Evolutionary conservation across 2,797 vertebrate species (phyloP).

Genomic region (Salmo trutta): DNA sequence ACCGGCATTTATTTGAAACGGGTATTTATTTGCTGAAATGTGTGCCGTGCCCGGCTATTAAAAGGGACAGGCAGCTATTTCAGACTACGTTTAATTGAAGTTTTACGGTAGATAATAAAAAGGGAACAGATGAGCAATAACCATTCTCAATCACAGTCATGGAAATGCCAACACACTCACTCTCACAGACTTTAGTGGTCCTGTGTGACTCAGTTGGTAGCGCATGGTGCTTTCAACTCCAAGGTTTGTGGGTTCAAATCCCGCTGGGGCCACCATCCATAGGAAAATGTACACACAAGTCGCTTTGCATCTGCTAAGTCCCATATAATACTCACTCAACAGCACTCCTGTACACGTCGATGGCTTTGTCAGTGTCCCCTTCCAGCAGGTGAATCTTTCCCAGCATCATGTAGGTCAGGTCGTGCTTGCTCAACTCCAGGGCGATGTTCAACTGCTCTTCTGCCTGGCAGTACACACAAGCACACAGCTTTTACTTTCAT

Average conservation of each 20-base stretch:
- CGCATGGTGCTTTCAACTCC: neutral
- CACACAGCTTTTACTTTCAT: neutral
- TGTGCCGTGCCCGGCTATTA: no score
- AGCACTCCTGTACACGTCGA: constrained; percentile 89
- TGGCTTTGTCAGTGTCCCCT: constrained; percentile 85
- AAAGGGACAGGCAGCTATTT: no score
- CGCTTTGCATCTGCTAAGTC: neutral
- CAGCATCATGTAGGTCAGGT: constrained; percentile 89
- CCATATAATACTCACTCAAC: constrained; percentile 85
- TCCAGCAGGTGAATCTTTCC: constrained; percentile 89
- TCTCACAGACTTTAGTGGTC: neutral
- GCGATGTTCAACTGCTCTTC: constrained; percentile 88
- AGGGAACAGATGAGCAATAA: no score
- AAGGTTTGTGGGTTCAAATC: neutral
- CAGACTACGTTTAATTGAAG: no score
- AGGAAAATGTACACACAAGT: neutral
- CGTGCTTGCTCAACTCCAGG: constrained; percentile 87
- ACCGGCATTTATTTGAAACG: no score
- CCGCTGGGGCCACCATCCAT: neutral
- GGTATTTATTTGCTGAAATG: no score
- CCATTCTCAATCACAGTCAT: no score
- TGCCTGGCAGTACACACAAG: constrained; percentile 73
- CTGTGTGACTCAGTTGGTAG: neutral
- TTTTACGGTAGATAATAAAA: no score
- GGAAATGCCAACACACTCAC: no score